Conservation (phyloP, 2,797 vertebrate species). For the Poliocrania exsul region DNA sequence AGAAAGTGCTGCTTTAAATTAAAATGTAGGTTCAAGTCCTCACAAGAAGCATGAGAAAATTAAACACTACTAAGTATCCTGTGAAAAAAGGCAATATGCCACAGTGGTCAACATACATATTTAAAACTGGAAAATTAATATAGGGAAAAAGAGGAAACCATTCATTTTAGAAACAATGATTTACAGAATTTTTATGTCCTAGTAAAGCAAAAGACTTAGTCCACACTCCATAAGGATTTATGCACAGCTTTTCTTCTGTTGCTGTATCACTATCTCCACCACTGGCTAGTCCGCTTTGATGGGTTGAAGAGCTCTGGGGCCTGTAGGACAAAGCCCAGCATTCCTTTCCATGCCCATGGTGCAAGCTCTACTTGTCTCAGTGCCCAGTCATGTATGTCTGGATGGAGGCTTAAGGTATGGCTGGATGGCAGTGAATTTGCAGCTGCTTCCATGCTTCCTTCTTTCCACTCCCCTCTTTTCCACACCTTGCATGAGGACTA, state of each 20-base stretch:
- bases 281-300: neutral
- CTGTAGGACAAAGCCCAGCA: neutral
- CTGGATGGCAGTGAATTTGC: neutral
- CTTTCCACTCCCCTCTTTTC: neutral
- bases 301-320: neutral
- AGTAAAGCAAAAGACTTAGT: neutral
- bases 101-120: neutral
- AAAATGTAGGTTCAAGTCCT: neutral
- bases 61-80: neutral
- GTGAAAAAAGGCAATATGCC: neutral
- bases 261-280: no score
- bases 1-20: neutral
- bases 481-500: neutral
- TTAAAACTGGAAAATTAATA: neutral
- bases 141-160: neutral
- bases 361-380: neutral
- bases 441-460: neutral
- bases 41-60: neutral
- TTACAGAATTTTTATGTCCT: neutral
- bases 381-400: fast-evolving
- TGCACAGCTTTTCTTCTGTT: neutral
- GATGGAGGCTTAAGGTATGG: neutral
- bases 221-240: neutral
- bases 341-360: neutral
- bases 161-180: neutral